These are phyloP conservation scores for Pyxicephalus adspersus DNA, from an alignment of 2,113 vertebrate genomes.

Conservation along the genomic window DNA sequence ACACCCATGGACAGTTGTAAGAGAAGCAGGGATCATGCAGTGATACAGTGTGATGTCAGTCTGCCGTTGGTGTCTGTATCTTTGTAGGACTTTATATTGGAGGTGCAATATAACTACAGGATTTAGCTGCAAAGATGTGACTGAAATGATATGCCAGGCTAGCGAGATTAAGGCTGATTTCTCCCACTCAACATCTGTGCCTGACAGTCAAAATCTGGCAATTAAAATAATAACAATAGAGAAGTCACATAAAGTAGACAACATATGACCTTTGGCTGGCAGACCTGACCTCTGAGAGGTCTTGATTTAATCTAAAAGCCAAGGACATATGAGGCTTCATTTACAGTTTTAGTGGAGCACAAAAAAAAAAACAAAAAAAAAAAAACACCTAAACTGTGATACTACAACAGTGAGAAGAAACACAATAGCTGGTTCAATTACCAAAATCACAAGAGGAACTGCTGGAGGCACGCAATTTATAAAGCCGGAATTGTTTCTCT, in stretches of 20 bases:
- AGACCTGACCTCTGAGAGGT: constrained; percentile 25
- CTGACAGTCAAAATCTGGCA: constrained; percentile 38
- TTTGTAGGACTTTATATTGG: not conserved
- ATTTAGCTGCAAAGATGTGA: not conserved
- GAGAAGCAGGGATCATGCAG: not conserved
- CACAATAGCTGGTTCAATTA: constrained; percentile 1
- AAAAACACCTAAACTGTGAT: not conserved
- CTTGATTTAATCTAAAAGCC: constrained; percentile 30
- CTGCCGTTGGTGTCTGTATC: not conserved
- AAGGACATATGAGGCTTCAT: constrained; percentile 22
- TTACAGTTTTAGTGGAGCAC: constrained; percentile 38
- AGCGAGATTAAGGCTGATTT: constrained; percentile 17
- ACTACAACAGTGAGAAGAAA: not conserved
- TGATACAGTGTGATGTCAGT: not conserved
- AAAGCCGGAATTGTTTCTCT: not conserved
- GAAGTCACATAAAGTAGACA: constrained; percentile 40
- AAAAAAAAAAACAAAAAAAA: no score
- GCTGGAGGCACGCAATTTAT: not conserved
- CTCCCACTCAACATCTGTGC: constrained; percentile 26
- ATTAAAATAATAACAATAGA: constrained; percentile 53
- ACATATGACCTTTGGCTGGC: constrained; percentile 33
- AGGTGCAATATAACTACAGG: not conserved
- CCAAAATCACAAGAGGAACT: not conserved
- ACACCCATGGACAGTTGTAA: not conserved
- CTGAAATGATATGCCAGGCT: constrained; percentile 2